Percentiles rank a stretch among this genome's conserved stretches.
Evolutionary conservation across 2,797 vertebrate genomes (phyloP).

Genomic region (Myripristis murdjan): DNA sequence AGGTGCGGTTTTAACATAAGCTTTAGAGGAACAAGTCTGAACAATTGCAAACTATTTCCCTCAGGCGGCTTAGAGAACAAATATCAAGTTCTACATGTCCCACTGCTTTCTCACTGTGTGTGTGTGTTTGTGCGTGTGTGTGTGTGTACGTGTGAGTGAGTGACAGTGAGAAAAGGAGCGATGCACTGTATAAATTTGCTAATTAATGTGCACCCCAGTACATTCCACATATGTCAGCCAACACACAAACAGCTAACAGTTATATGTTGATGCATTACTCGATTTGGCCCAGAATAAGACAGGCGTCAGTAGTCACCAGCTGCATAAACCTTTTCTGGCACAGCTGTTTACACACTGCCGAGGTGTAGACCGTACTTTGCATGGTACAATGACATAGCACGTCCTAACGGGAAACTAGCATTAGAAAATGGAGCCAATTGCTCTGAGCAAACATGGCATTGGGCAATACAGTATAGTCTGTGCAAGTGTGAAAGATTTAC

Average conservation of each 20-base stretch:
- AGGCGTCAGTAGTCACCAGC: constrained; percentile 33
- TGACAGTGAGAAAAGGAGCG: constrained; percentile 15
- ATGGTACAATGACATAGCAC: neutral
- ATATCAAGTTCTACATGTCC: constrained; percentile 55
- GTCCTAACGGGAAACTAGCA: neutral
- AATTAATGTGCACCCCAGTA: constrained; percentile 35
- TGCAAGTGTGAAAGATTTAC: constrained; percentile 9
- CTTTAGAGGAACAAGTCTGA: constrained; percentile 79
- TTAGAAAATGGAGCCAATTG: neutral
- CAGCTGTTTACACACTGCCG: constrained; percentile 38
- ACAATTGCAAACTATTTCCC: constrained; percentile 81
- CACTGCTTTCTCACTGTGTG: constrained; percentile 35
- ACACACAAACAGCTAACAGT: constrained; percentile 33
- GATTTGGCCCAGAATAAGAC: constrained; percentile 27
- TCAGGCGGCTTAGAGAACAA: constrained; percentile 54
- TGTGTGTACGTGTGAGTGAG: constrained; percentile 17
- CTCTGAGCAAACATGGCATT: neutral
- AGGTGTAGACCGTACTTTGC: neutral
- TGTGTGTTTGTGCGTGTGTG: constrained; percentile 25
- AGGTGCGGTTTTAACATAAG: constrained; percentile 78
- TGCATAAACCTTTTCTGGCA: constrained; percentile 47
- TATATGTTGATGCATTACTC: constrained; percentile 26
- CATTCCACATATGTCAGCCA: constrained; percentile 30
- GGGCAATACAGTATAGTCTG: neutral
- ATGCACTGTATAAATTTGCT: constrained; percentile 60